Evolutionary conservation across 2,797 vertebrate genomes (phyloP).

Genomic region (Oryzias sinensis): DNA sequence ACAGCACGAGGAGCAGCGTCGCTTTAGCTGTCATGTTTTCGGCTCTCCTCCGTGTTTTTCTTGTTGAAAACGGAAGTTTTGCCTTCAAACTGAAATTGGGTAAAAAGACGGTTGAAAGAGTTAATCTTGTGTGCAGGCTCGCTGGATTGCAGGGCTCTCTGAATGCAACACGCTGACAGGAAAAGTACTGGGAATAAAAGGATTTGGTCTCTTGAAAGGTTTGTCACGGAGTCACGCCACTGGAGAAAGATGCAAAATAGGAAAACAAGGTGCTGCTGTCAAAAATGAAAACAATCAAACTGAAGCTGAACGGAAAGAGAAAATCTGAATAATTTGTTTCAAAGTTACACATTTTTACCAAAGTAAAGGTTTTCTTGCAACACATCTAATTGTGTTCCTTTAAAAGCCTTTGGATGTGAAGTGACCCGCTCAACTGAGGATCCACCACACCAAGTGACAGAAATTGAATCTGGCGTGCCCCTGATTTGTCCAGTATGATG

Average conservation of each 20-base stretch:
- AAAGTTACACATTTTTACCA: not conserved
- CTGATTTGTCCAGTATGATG: constrained; percentile 73
- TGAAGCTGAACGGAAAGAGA: constrained; percentile 35
- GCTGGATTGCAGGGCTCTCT: constrained; percentile 22
- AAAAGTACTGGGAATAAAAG: constrained; percentile 49
- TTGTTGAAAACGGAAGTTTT: constrained; percentile 22
- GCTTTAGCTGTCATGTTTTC: constrained; percentile 21
- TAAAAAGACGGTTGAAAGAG: constrained; percentile 44
- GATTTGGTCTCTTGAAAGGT: constrained; percentile 32
- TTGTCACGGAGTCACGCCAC: constrained; percentile 22
- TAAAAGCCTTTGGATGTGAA: constrained; percentile 46
- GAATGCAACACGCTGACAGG: constrained; percentile 47
- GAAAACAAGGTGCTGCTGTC: constrained; percentile 29
- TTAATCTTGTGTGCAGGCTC: constrained; percentile 32
- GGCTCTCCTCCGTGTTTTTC: constrained; percentile 23
- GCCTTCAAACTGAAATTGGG: constrained; percentile 35
- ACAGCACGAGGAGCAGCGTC: constrained; percentile 28
- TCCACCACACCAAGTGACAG: constrained; percentile 56
- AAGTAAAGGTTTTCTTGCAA: constrained; percentile 19
- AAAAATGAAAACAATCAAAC: constrained; percentile 20
- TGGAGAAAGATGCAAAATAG: constrained; percentile 17
- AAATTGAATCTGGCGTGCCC: constrained; percentile 71
- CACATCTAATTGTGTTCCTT: constrained; percentile 39
- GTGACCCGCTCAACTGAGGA: constrained; percentile 59
- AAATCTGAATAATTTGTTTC: constrained; percentile 24